A percentile compares a stretch with the other conserved stretches of the same genome.
Conservation (phyloP, 2,113 vertebrate species). For the Dryoscopus gambensis region DNA sequence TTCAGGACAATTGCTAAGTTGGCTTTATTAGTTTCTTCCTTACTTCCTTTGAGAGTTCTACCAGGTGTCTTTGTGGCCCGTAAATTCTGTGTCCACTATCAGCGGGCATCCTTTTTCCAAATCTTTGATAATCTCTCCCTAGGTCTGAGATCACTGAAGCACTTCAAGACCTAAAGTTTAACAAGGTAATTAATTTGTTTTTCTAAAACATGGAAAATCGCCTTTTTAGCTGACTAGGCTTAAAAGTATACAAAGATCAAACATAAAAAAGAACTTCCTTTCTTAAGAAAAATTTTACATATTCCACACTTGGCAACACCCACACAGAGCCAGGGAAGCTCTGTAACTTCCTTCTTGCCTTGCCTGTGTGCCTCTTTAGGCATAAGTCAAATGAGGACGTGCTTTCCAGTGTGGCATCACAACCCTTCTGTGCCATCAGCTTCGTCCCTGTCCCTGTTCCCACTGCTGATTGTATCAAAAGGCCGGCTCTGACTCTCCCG, state of each 20-base stretch:
- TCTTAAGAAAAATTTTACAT: neutral
- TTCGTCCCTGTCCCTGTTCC: neutral
- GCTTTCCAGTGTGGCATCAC: neutral
- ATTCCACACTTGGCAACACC: neutral
- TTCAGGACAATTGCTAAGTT: neutral
- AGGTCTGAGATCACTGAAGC: neutral
- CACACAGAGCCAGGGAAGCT: neutral
- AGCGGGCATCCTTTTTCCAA: neutral
- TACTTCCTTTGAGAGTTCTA: neutral
- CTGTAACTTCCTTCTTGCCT: neutral
- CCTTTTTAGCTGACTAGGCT: neutral
- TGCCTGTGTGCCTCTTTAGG: neutral
- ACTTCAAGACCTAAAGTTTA: neutral
- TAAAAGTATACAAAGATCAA: neutral
- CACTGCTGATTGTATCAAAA: too few species aligned
- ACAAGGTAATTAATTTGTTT: neutral
- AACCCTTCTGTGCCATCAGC: neutral
- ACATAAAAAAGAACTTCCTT: neutral
- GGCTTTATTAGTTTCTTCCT: neutral
- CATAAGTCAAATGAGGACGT: neutral
- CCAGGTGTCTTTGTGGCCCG: neutral
- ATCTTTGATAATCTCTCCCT: neutral
- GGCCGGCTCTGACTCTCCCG: neutral
- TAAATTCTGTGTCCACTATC: neutral
- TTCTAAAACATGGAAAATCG: neutral